These are phyloP conservation scores for Lepidochitona cinerea DNA, from an alignment of 2,888 invertebrate genomes.

Conservation along the genomic window DNA sequence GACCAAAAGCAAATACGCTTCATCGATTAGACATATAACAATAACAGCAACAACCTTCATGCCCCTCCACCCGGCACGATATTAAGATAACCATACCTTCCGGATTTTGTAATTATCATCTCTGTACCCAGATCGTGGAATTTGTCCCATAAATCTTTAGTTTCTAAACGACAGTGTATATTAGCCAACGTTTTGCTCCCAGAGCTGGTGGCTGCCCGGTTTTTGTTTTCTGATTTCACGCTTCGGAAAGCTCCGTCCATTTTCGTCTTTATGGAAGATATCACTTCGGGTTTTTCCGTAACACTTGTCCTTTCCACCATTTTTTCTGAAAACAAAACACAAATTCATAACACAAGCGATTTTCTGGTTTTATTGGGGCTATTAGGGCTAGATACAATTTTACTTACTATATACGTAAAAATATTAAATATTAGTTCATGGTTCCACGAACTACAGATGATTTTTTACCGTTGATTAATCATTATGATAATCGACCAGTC, in stretches of 20 bases:
- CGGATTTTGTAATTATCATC: conserved; percentile 98
- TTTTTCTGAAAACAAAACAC: background rate
- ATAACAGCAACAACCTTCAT: too few relatives aligned
- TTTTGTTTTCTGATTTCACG: background rate
- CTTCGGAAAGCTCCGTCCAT: background rate
- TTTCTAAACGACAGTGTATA: conserved; percentile 91
- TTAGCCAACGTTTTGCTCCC: conserved; percentile 31
- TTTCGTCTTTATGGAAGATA: background rate
- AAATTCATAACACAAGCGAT: background rate
- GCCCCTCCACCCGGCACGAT: too few relatives aligned
- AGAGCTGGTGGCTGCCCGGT: background rate
- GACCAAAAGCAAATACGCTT: too few relatives aligned
- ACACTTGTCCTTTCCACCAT: background rate
- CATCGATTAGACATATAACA: too few relatives aligned
- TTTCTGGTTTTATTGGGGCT: too few relatives aligned
- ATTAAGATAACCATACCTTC: conserved; percentile 85
- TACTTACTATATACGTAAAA: too few relatives aligned
- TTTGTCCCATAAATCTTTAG: conserved; percentile 97
- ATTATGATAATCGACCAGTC: too few relatives aligned
- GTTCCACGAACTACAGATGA: too few relatives aligned
- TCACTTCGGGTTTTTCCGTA: background rate
- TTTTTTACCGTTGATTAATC: too few relatives aligned
- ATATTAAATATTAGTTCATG: too few relatives aligned
- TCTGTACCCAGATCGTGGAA: conserved; percentile 88
- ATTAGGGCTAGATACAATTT: too few relatives aligned